Evolutionary conservation across 2,113 vertebrate genomes (phyloP), one percentile per base, ranked within the genome.

Genomic region (Triplophysa siluroides): DNA sequence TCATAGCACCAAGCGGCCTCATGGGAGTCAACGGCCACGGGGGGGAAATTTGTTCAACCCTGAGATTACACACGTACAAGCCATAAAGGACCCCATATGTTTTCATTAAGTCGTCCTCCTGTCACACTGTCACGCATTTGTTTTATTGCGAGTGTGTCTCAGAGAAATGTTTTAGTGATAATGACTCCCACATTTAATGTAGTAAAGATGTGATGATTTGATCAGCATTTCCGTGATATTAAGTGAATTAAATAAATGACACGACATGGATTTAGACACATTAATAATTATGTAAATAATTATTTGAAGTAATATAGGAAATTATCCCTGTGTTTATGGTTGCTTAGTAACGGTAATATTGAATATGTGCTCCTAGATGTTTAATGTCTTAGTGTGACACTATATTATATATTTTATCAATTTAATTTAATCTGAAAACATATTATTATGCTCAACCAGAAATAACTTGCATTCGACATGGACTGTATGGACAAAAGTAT

Each of bases 81-180:
- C 64, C 78, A 12, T 78, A 75, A 77, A 84, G 58, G 72, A 58
- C 66, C 83, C 80, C 70, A 78, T 83, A 76, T 74, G 65, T 83
- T 73, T 78, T 80, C 68, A 78, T 85, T 83, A 78, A 45, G 26
- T n/a, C 14, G 14, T 43, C 62, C 41, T 26, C 56, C 50, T 78
- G 78, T 83, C 81, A 78, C 29, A 33, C n/a, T 19, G 18, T 70
- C 72, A 76, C 38, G 23, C 54, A 52, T 78, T 54, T 73, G 52
- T 63, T 52, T 76, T 56, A 62, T 65, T 76, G 77, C 80, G 23
- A 64, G 21, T 2, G 12, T 21, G 2, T 68, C 74, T 80, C 62
- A 77, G 61, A 79, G 11, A n/a, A 56, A 71, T 66, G 24, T 82
- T 73, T 83, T 23, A 24, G 56, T 83, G 61, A 23, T 14, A 29